Evolutionary conservation across 2,888 invertebrate genomes (phyloP).

Genomic region (Drosophila neutralis): DNA sequence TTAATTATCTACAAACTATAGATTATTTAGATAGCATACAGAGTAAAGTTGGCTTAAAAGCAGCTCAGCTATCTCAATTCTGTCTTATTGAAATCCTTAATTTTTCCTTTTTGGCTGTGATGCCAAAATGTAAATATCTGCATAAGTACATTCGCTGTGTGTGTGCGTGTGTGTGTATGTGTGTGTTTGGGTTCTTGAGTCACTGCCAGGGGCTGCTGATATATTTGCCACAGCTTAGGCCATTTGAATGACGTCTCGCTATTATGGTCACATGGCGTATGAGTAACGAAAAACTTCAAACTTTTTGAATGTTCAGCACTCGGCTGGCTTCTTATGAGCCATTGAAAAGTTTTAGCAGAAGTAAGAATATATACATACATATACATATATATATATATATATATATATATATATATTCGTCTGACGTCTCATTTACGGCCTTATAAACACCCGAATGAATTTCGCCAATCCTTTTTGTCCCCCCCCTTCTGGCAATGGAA

Average conservation of each 20-base stretch:
- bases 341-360: conserved; percentile 12
- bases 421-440: conserved; percentile 70
- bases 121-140: conserved; percentile 17
- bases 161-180: not conserved
- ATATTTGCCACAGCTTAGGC: conserved; percentile 48
- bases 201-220: conserved; percentile 32
- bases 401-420: conserved; percentile 29
- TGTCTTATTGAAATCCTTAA: not conserved
- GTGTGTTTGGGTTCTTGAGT: conserved; percentile 24
- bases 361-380: not conserved
- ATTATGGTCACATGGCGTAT: conserved; percentile 46
- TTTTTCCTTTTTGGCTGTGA: not conserved
- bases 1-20: not conserved
- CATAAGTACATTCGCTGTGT: conserved; percentile 5
- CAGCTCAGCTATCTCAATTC: not conserved
- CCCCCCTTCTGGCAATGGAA: conserved; percentile 48
- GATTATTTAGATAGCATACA: not conserved
- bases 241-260: conserved; percentile 15
- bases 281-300: conserved; percentile 58
- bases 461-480: conserved; percentile 42
- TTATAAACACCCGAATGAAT: conserved; percentile 62
- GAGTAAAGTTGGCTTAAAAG: not conserved
- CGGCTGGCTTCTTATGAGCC: conserved; percentile 40
- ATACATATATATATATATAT: not conserved
- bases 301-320: conserved; percentile 43